phyloP scores from a whole-genome alignment of 2,113 vertebrate genomes.

The Pseudorectes ferrugineus region DNA sequence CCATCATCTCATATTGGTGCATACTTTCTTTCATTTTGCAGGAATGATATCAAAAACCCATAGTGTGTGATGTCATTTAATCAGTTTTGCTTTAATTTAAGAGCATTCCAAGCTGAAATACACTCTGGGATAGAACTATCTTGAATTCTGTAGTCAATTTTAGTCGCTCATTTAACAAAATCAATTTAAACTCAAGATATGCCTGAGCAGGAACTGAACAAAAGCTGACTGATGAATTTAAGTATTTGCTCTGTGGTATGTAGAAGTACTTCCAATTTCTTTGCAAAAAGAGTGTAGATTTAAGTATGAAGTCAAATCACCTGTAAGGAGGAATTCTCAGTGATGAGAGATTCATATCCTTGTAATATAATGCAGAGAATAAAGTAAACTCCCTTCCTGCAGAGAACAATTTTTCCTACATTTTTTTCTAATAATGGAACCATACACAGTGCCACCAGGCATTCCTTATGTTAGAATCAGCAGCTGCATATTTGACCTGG shows the following conservation, averaged over 20 bases:
- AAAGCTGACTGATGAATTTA: background rate
- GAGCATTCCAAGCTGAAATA: background rate
- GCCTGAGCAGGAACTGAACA: background rate
- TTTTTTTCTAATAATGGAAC: background rate
- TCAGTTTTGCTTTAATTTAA: background rate
- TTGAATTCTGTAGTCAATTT: background rate
- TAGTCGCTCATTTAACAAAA: background rate
- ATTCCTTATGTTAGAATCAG: background rate
- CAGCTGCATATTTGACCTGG: background rate
- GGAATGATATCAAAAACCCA: background rate
- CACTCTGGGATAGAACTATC: background rate
- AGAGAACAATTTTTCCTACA: background rate
- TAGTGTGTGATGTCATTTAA: background rate
- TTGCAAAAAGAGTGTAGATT: background rate
- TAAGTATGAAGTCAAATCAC: background rate
- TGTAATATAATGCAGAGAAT: background rate
- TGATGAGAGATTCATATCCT: background rate
- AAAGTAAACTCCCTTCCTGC: background rate
- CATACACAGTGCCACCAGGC: background rate
- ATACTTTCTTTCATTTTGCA: background rate
- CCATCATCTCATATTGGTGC: background rate
- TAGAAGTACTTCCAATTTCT: background rate
- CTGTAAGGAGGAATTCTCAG: background rate
- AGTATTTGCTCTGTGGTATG: background rate
- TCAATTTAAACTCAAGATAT: background rate